Base-by-base conservation (phyloP, 1,140 invertebrate species). In the Schlechtendalia chinensis region DNA sequence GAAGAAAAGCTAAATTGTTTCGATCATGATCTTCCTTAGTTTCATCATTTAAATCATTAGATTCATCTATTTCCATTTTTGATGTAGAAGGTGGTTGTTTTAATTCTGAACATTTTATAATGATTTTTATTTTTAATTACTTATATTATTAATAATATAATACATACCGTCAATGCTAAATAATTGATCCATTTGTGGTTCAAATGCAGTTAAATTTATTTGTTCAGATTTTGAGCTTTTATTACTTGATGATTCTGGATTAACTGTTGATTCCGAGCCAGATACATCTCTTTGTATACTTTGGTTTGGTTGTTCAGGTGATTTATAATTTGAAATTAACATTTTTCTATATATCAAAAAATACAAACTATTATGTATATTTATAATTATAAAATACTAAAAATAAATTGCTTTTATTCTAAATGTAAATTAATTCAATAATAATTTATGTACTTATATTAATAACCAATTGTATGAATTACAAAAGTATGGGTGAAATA, bases 161-260 rank as follows among this genome's bases (percentile, higher is more conserved):
- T 54, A 65, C n/a, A 77, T 81, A 74, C 69, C 32, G 39, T 81
- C 61, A 16, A 54, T 50, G 19, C 17, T 54, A 53, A 71, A 63
- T 63, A 50, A 45, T 63, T 81, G 24, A 11, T 47, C 24, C 11
- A 22, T 61, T 53, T 75, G 61, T 47, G 71, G 81, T 32, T 81
- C 59, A n/a, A 16, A 59, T 27, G 19, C 17, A 16, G n/a, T 81
- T 77, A 50, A 19, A 27, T 29, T 65, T 39, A 54, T 53, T 63
- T 74, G 71, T 45, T 74, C 58, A 27, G 75, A 59, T 63, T 79
- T 59, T 27, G 22, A 79, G 61, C 19, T 65, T 19, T 6, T 22
- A 63, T 19, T 2, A 22, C 17, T 81, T 75, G 59, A 2, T 75
- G 59, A 2, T 54, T 81, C 58, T 56, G 16, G 27, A 56, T 56